phyloP scores from a whole-genome alignment of 2,797 vertebrate genomes.

The Pampus argenteus region DNA sequence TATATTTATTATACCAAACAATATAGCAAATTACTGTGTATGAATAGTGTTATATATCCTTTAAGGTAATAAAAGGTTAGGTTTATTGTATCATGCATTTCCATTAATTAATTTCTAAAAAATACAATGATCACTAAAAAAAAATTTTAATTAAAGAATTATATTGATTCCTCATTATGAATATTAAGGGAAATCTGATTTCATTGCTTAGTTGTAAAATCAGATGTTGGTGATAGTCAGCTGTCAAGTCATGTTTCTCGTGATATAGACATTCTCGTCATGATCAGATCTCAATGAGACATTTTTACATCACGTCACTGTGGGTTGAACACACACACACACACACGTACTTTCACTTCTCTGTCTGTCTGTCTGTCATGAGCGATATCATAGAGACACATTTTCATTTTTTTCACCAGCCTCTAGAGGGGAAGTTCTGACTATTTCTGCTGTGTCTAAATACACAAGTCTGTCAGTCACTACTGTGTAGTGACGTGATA shows the following conservation, averaged over 20 bases:
- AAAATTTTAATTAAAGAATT: neutral
- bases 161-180: neutral
- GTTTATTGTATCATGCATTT: neutral
- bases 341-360: constrained; percentile 75
- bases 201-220: constrained; percentile 1
- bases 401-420: constrained; percentile 42
- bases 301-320: constrained; percentile 58
- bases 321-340: constrained; percentile 42
- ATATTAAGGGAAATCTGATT: constrained; percentile 17
- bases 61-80: neutral
- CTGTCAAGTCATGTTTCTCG: constrained; percentile 16
- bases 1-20: too few species aligned
- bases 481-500: constrained; percentile 27
- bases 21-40: too few species aligned
- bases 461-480: constrained; percentile 33
- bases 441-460: constrained; percentile 19
- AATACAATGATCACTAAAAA: neutral
- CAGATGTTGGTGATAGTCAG: neutral
- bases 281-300: constrained; percentile 28
- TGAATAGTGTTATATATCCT: too few species aligned
- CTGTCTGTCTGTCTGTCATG: constrained; percentile 53
- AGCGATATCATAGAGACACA: constrained; percentile 45
- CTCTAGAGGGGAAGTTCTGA: constrained; percentile 62
- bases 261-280: constrained; percentile 7
- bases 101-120: neutral